A percentile compares a stretch with the other conserved stretches of the same genome.
Conservation (phyloP, 2,113 vertebrate genomes). For the Motacilla alba region DNA sequence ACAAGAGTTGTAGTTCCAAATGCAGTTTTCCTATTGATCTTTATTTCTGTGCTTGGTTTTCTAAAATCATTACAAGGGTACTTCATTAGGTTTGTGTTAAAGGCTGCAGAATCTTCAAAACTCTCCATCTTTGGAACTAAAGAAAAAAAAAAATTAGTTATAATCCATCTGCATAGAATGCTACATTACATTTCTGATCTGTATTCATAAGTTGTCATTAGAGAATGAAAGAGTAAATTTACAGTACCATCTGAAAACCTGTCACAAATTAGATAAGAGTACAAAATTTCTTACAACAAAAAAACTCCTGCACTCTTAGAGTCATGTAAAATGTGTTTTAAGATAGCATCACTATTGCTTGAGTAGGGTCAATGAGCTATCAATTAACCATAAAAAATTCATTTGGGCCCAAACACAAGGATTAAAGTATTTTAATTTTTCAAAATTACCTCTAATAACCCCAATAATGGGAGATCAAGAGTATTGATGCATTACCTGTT, state of each 20-base stretch:
- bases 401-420: not conserved
- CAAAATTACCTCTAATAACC: not conserved
- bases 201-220: not conserved
- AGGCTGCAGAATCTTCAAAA: conserved; percentile 47
- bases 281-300: not conserved
- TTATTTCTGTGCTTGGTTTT: conserved; percentile 81
- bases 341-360: not conserved
- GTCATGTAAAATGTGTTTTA: not conserved
- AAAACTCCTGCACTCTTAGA: not conserved
- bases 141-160: not conserved
- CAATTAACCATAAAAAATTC: not conserved
- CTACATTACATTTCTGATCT: not conserved
- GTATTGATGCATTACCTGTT: not conserved
- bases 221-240: not conserved
- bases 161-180: not conserved
- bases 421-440: not conserved
- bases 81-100: conserved; percentile 77
- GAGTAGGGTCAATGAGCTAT: not conserved
- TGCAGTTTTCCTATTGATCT: conserved; percentile 86
- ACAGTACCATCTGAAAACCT: not conserved
- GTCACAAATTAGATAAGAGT: not conserved
- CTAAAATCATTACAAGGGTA: conserved; percentile 85
- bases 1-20: conserved; percentile 88
- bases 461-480: not conserved
- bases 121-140: conserved; percentile 64